Evolutionary conservation across 1,140 invertebrate genomes (phyloP).

Genomic region (Pogonus chalceus): DNA sequence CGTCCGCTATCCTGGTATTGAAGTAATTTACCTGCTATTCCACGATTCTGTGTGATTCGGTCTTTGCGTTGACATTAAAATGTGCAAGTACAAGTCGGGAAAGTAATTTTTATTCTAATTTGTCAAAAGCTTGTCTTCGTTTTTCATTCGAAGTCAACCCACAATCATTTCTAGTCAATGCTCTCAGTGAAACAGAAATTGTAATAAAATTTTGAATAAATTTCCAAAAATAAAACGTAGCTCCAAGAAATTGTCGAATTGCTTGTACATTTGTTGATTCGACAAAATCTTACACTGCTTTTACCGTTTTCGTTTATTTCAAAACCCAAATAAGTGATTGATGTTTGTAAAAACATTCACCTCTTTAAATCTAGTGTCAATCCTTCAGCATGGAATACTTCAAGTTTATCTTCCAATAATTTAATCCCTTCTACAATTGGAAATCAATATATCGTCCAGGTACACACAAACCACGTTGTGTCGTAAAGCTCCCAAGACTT

Average conservation of each 20-base stretch:
- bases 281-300: conserved; percentile 26
- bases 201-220: conserved; percentile 27
- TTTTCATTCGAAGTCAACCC: conserved; percentile 22
- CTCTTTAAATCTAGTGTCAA: conserved; percentile 29
- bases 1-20: conserved; percentile 14
- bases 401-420: conserved; percentile 20
- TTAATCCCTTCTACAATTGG: conserved; percentile 20
- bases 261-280: conserved; percentile 24
- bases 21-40: conserved; percentile 20
- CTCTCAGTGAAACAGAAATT: conserved; percentile 23
- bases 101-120: conserved; percentile 13
- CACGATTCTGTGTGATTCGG: conserved; percentile 27
- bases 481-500: conserved; percentile 24
- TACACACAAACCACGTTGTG: conserved; percentile 6
- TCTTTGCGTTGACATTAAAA: conserved; percentile 20
- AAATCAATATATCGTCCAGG: conserved; percentile 26
- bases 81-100: conserved; percentile 19
- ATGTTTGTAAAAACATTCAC: conserved; percentile 25
- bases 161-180: conserved; percentile 25
- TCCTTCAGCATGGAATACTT: conserved; percentile 14
- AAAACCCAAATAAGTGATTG: conserved; percentile 26
- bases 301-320: conserved; percentile 21
- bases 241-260: conserved; percentile 30
- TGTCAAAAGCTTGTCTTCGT: conserved; percentile 20
- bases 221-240: conserved; percentile 27